Conservation (phyloP, 2,888 invertebrate species). For the Tipula helvola region DNA sequence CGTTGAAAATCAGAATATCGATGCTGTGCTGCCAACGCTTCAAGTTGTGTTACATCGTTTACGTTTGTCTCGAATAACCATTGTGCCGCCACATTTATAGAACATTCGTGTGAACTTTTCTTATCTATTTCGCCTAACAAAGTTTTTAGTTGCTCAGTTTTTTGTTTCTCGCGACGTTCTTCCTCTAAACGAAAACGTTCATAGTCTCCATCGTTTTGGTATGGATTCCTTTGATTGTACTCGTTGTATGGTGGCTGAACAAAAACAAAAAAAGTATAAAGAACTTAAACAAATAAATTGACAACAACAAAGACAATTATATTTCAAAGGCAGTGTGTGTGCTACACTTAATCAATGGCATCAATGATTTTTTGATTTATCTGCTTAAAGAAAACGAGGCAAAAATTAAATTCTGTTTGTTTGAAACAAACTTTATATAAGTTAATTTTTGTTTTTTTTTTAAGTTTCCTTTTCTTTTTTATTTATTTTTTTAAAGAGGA, state of each 20-base stretch:
- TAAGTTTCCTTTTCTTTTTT: background rate
- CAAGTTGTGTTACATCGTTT: conserved; percentile 66
- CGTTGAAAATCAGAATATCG: conserved; percentile 73
- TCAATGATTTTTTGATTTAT: conserved; percentile 4
- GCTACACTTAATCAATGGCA: background rate
- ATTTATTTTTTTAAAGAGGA: background rate
- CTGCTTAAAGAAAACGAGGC: background rate
- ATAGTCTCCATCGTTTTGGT: conserved; percentile 17
- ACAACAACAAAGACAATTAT: background rate
- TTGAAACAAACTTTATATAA: background rate
- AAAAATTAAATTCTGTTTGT: background rate
- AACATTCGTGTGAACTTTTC: conserved; percentile 67
- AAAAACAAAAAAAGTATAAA: background rate
- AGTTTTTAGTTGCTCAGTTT: conserved; percentile 32
- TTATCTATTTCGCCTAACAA: conserved; percentile 59
- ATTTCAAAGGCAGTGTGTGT: background rate
- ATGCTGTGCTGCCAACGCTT: conserved; percentile 69
- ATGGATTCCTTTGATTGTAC: background rate
- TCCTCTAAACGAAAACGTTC: conserved; percentile 41
- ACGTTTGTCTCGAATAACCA: conserved; percentile 85
- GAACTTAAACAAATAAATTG: background rate
- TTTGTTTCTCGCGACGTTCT: conserved; percentile 30
- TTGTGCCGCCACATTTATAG: conserved; percentile 74
- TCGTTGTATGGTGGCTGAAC: background rate
- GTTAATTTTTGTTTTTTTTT: background rate